Evolutionary conservation across 2,113 vertebrate genomes (phyloP), one percentile per base, ranked within the genome.

Genomic region (Pterophyllum scalare): DNA sequence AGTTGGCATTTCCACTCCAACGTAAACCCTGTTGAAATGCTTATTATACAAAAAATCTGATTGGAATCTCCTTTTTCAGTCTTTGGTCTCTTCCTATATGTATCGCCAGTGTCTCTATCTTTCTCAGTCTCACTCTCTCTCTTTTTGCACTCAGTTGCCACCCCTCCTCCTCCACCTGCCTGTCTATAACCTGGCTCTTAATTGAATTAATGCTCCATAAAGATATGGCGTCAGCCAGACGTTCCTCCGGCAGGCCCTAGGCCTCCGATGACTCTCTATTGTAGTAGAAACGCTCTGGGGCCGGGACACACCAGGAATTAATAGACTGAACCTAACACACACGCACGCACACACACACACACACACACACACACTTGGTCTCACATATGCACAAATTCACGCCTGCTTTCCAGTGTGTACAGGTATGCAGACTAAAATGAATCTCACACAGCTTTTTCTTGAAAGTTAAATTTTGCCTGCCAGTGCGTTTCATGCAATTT

Each of bases 151-250:
- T 70, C 43, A 26, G 43, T 46, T 72, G 24, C 43, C 65, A 13
- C 62, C 31, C 24, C 54, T 3, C 64, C 64, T 4, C 46, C 57
- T 56, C 60, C n/a, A 6, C 46, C 77, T 35, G 43, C 40, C 84
- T 31, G 59, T 26, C 70, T 75, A 35, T 81, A 79, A 74, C 85
- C 76, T 60, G 81, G 6, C 75, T 90, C 52, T 86, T 93, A 93
- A 93, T 93, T 92, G 56, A 93, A 93, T 93, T 93, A 92, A 82
- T 17, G 43, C 67, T 89, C 81, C 67, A 81, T 86, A 35, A 83
- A 86, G 92, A 90, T 88, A 93, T 22, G 56, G 75, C 70, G 20
- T 81, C 40, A 52, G 79, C 83, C 87, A 91, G 79, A 84, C 85
- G n/a, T 70, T 89, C 80, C 88, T 91, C 81, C 67, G 61, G 77